Percentiles rank a stretch among this genome's conserved stretches.
Evolutionary conservation across 64 coral and sea anemone genomes (phyloP).

Genomic region (Actinia tenebrosa): DNA sequence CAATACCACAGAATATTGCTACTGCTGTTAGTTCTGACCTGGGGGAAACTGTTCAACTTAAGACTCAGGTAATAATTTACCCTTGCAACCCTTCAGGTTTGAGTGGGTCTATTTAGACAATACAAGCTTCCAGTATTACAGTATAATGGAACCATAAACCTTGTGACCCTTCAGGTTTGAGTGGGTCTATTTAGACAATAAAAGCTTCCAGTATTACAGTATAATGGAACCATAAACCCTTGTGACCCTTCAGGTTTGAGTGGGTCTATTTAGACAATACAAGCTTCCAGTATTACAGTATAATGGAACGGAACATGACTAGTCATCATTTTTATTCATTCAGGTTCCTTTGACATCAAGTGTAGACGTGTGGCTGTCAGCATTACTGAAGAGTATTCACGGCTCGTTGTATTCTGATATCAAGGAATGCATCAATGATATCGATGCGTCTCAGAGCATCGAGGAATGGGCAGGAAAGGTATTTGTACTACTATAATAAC

Average conservation of each 20-base stretch:
- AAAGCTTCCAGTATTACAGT: too few species aligned
- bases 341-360: slow-evolving; percentile 70
- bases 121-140: too few species aligned
- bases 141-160: too few species aligned
- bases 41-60: slow-evolving; percentile 72
- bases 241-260: too few species aligned
- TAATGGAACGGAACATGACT: too few species aligned
- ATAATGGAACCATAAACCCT: too few species aligned
- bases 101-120: too few species aligned
- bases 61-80: slow-evolving; percentile 51
- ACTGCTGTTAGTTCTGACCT: slow-evolving; percentile 60
- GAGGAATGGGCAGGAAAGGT: slow-evolving; percentile 94
- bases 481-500: background rate
- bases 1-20: slow-evolving; percentile 59
- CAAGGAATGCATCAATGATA: slow-evolving; percentile 74
- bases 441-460: slow-evolving; percentile 60
- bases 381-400: slow-evolving; percentile 56
- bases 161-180: too few species aligned
- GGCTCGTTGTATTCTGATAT: slow-evolving; percentile 67
- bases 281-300: too few species aligned
- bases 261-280: too few species aligned
- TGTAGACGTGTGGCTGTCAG: slow-evolving; percentile 79
- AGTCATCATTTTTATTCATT: background rate
- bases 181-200: too few species aligned
- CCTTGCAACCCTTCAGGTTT: too few species aligned